Conservation (phyloP, 2,888 invertebrate species). For the Megamerina dolium region DNA sequence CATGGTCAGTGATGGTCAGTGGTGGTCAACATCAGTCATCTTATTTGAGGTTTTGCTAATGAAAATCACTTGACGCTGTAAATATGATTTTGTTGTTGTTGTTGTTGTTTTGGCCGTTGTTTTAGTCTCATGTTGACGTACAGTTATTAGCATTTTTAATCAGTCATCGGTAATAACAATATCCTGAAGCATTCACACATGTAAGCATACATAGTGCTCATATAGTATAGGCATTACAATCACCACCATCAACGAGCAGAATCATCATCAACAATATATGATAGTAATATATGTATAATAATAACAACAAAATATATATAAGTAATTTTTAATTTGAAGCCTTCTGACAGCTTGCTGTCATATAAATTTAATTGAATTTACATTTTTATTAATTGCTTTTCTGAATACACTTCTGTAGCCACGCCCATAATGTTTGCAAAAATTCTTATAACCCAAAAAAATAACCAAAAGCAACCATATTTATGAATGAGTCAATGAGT, state of each 20-base stretch:
- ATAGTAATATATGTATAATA: neutral
- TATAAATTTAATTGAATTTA: conserved; percentile 48
- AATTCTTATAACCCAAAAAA: no score
- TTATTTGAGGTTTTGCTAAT: neutral
- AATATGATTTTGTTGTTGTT: neutral
- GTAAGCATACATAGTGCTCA: neutral
- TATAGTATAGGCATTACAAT: neutral
- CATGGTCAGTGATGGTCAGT: neutral
- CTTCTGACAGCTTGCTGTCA: conserved; percentile 46
- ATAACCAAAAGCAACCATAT: no score
- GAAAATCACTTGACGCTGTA: conserved; percentile 2
- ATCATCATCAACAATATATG: neutral
- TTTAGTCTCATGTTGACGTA: neutral
- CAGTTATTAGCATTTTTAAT: conserved; percentile 1
- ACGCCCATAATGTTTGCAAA: neutral
- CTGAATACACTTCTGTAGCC: neutral
- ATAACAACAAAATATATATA: neutral
- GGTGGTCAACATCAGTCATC: conserved; percentile 4
- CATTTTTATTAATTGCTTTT: conserved; percentile 46
- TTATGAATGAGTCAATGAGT: no score
- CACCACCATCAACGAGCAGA: no score
- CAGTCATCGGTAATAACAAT: conserved; percentile 1
- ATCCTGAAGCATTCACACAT: neutral
- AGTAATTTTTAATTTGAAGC: conserved; percentile 37
- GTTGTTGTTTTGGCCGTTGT: neutral